Conservation (phyloP, 2,888 invertebrate species). For the Stegophylla sp. region DNA sequence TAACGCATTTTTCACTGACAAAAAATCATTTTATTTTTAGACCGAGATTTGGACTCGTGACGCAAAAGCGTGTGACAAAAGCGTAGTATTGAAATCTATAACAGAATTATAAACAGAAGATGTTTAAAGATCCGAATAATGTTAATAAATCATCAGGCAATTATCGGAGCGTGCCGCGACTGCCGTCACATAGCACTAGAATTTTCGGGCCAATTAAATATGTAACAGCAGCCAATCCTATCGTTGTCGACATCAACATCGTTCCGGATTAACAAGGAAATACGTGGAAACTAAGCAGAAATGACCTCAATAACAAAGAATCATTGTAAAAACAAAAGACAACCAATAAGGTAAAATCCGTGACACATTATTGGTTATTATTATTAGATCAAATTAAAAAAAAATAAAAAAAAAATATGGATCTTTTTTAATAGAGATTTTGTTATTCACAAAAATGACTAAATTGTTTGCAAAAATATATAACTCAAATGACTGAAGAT, state of each 20-base stretch:
- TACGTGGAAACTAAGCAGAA: neutral
- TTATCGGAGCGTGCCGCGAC: neutral
- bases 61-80: neutral
- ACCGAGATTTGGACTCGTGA: neutral
- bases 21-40: neutral
- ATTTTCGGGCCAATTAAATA: neutral
- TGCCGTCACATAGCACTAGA: neutral
- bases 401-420: no score
- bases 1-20: neutral
- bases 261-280: constrained; percentile 4
- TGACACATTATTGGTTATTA: neutral
- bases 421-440: no score
- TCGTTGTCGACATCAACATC: neutral
- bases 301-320: constrained; percentile 8
- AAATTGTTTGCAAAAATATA: no score
- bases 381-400: no score
- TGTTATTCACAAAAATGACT: no score
- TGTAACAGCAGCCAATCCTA: neutral
- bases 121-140: neutral
- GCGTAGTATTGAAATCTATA: neutral
- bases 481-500: no score
- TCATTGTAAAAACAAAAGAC: neutral
- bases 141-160: neutral
- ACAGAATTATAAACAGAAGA: no score
- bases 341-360: neutral